Percentiles rank a stretch among this genome's conserved stretches.
These are phyloP conservation scores for Colistium nudipinnis DNA, from an alignment of 2,113 vertebrate genomes.

Conservation along the genomic window DNA sequence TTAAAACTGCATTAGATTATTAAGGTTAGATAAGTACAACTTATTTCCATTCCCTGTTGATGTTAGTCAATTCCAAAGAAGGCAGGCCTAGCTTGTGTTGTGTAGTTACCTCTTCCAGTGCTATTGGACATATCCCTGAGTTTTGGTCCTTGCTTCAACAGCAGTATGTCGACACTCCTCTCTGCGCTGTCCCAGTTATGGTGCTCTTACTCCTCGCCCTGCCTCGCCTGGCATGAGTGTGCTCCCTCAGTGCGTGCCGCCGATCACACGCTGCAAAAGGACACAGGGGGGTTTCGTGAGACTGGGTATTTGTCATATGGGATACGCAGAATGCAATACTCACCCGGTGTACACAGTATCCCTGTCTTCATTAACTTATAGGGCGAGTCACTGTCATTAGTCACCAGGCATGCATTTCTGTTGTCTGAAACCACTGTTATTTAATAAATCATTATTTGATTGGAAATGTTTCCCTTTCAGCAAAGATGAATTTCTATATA, in stretches of 20 bases:
- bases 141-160: slow-evolving; percentile 68
- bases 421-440: no score
- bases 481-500: no score
- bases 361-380: no score
- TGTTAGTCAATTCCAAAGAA: neutral
- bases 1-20: no score
- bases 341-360: slow-evolving; percentile 11
- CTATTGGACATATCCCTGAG: slow-evolving; percentile 83
- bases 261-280: slow-evolving; percentile 72
- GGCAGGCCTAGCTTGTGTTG: slow-evolving; percentile 18
- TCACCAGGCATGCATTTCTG: no score
- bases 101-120: slow-evolving; percentile 83
- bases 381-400: no score
- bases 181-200: slow-evolving; percentile 72
- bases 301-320: slow-evolving; percentile 21
- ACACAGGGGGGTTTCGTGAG: slow-evolving; percentile 39
- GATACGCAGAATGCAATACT: slow-evolving; percentile 1
- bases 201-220: slow-evolving; percentile 70
- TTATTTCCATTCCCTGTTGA: neutral
- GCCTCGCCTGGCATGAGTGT: slow-evolving; percentile 75
- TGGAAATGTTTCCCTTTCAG: no score
- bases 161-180: slow-evolving; percentile 51
- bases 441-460: no score
- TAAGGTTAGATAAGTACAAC: no score
- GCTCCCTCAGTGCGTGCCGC: slow-evolving; percentile 59